phyloP scores from a whole-genome alignment of 2,888 invertebrate genomes.

The Thymelicus acteon region DNA sequence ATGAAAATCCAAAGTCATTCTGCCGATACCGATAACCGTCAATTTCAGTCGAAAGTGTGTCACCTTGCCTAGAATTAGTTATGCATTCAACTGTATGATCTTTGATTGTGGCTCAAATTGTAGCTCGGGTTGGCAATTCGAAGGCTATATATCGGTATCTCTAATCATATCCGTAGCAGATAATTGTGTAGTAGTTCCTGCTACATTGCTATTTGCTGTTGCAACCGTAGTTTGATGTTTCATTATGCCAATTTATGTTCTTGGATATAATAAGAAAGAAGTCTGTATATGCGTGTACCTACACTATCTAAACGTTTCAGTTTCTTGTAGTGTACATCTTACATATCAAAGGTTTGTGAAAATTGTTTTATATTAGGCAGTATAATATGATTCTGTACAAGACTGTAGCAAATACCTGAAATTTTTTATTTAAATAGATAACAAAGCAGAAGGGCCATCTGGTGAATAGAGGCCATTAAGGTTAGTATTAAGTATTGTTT shows the following conservation, averaged over 20 bases:
- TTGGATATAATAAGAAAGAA: conserved; percentile 9
- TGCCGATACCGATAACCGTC: conserved; percentile 60
- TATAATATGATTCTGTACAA: no score
- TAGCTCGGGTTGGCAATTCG: conserved; percentile 14
- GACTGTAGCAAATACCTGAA: no score
- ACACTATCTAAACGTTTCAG: no score
- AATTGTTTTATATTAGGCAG: no score
- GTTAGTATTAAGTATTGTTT: no score
- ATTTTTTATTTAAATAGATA: no score
- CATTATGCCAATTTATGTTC: conserved; percentile 27
- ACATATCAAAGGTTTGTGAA: no score
- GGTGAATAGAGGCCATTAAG: no score
- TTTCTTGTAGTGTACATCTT: no score
- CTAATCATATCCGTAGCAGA: conserved; percentile 28
- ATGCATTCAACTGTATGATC: conserved; percentile 64
- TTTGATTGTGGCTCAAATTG: conserved; percentile 47
- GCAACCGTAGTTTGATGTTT: conserved; percentile 18
- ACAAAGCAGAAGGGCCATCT: no score
- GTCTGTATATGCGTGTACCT: not conserved
- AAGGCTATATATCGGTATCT: conserved; percentile 29
- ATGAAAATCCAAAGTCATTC: conserved; percentile 76
- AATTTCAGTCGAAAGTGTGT: conserved; percentile 68
- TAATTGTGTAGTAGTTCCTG: conserved; percentile 31
- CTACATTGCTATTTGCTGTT: conserved; percentile 26
- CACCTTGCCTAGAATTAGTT: conserved; percentile 79